These are phyloP conservation scores for Aphelenchoides besseyi DNA, from an alignment of 1,140 invertebrate genomes.

Conservation along the genomic window DNA sequence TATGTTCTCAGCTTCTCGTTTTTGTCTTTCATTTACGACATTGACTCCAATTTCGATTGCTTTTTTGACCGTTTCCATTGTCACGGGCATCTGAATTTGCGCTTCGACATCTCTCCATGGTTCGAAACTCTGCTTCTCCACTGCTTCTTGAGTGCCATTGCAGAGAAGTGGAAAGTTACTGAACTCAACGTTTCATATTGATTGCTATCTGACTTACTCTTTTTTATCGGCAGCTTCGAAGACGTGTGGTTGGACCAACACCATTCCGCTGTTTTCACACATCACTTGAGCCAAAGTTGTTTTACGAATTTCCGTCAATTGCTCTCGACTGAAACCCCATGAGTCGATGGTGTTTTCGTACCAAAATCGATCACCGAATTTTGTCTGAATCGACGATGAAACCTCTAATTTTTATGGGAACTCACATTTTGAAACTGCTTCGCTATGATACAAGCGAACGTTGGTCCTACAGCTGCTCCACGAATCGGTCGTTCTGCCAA, in stretches of 20 bases:
- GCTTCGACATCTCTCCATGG: slow-evolving; percentile 43
- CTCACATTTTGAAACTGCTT: slow-evolving; percentile 73
- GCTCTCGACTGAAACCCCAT: slow-evolving; percentile 71
- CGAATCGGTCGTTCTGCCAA: slow-evolving; percentile 74
- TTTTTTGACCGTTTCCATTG: slow-evolving; percentile 40
- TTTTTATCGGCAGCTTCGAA: slow-evolving; percentile 60
- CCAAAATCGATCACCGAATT: slow-evolving; percentile 61
- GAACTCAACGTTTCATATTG: slow-evolving; percentile 26
- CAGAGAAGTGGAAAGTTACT: slow-evolving; percentile 49
- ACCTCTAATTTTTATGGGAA: slow-evolving; percentile 23
- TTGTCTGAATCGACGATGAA: slow-evolving; percentile 40
- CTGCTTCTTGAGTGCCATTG: slow-evolving; percentile 34
- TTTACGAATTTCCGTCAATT: slow-evolving; percentile 74
- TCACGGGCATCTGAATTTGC: slow-evolving; percentile 48
- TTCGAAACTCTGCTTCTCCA: slow-evolving; percentile 25
- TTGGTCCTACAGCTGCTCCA: slow-evolving; percentile 73
- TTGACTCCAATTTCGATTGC: slow-evolving; percentile 41
- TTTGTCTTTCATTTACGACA: slow-evolving; percentile 27
- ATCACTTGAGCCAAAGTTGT: slow-evolving; percentile 71
- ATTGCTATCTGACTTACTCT: slow-evolving; percentile 10
- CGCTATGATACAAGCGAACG: slow-evolving; percentile 77
- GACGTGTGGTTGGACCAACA: slow-evolving; percentile 67
- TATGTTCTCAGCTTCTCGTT: slow-evolving; percentile 45
- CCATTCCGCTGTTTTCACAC: slow-evolving; percentile 76
- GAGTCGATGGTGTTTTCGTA: slow-evolving; percentile 56